phyloP scores from a whole-genome alignment of 2,888 invertebrate genomes.

The Synergus laeviventris region DNA sequence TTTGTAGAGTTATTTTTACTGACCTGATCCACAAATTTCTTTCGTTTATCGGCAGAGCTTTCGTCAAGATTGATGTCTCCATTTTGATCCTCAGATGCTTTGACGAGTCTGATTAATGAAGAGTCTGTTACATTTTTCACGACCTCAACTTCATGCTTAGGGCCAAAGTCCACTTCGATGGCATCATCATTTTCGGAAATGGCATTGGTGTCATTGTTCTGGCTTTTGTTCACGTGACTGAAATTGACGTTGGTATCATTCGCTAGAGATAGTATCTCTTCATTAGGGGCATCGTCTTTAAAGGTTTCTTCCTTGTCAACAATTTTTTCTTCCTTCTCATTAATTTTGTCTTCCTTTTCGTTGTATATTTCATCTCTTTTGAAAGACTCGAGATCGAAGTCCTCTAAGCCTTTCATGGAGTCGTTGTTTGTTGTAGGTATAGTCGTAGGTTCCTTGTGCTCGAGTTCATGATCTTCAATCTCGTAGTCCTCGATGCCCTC shows the following conservation, averaged over 20 bases:
- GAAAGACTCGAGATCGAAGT: constrained; percentile 19
- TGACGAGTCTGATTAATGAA: constrained; percentile 52
- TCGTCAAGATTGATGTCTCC: constrained; percentile 10
- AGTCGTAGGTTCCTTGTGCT: constrained; percentile 45
- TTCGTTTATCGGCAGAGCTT: constrained; percentile 1
- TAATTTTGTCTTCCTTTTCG: neutral
- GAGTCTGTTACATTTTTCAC: constrained; percentile 57
- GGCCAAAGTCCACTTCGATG: constrained; percentile 51
- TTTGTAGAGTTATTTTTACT: constrained; percentile 17
- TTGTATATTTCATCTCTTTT: neutral
- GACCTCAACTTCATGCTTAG: constrained; percentile 66
- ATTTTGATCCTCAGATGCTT: constrained; percentile 20
- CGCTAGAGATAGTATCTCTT: constrained; percentile 58
- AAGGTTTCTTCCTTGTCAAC: constrained; percentile 35
- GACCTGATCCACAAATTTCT: constrained; percentile 1
- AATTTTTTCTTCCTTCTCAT: neutral
- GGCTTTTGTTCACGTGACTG: constrained; percentile 13
- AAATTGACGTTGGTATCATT: constrained; percentile 68
- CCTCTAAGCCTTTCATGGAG: neutral
- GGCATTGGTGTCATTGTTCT: constrained; percentile 54
- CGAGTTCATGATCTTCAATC: constrained; percentile 41
- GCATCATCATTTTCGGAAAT: constrained; percentile 50
- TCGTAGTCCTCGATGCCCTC: constrained; percentile 44
- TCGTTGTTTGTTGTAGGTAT: constrained; percentile 37
- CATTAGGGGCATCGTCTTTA: constrained; percentile 24